Conservation (phyloP, 1,140 invertebrate species). For the Zophobas atratus region DNA sequence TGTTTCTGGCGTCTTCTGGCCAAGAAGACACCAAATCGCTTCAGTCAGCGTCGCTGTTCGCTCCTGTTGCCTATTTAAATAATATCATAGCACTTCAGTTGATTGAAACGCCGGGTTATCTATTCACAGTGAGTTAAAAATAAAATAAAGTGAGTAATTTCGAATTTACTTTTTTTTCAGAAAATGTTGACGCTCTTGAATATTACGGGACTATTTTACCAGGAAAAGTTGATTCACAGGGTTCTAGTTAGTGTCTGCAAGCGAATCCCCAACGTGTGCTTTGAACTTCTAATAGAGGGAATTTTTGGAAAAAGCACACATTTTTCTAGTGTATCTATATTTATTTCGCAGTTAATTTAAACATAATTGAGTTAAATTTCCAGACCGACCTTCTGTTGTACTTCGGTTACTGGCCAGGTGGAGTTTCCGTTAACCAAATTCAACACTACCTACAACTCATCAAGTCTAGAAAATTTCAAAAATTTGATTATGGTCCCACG, state of each 20-base stretch:
- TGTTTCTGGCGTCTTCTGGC: background rate
- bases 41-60: background rate
- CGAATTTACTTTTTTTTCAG: background rate
- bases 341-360: background rate
- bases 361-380: background rate
- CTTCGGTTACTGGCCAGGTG: constrained; percentile 16
- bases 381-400: background rate
- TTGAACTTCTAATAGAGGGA: background rate
- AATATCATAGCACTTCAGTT: too few species aligned
- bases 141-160: background rate
- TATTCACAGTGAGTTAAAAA: background rate
- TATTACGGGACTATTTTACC: background rate
- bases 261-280: background rate
- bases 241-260: background rate
- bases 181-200: background rate
- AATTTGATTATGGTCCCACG: constrained; percentile 75
- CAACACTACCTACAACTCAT: constrained; percentile 38
- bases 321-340: background rate
- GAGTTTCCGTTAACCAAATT: constrained; percentile 3
- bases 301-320: background rate
- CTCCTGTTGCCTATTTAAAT: constrained; percentile 20
- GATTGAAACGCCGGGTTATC: background rate
- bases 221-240: background rate
- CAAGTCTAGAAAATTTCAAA: constrained; percentile 72
- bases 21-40: background rate